Conservation (phyloP, 2,888 invertebrate species). For the Agrochola lota region DNA sequence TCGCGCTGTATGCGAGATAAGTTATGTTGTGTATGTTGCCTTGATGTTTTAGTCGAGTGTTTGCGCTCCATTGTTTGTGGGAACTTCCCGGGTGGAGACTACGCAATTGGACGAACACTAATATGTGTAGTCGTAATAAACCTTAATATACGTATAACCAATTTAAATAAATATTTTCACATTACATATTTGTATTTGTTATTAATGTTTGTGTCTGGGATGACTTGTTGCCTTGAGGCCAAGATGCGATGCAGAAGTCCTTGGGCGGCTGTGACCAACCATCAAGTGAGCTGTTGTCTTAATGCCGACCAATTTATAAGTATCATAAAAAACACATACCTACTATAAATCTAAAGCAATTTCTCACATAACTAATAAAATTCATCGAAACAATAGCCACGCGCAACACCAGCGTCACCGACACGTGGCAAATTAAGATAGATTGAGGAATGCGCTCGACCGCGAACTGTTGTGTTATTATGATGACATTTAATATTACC, state of each 20-base stretch:
- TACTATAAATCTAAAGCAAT: background rate
- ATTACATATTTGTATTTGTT: background rate
- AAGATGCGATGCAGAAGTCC: background rate
- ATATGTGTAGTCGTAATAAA: background rate
- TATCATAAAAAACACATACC: too few species aligned
- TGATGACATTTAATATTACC: background rate
- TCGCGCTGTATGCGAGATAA: conserved; percentile 23
- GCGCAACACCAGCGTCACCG: background rate
- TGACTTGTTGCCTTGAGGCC: background rate
- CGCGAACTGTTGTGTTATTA: background rate
- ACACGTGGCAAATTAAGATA: conserved; percentile 2
- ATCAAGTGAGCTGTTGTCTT: background rate
- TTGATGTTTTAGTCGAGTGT: conserved; percentile 36
- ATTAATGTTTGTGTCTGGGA: background rate
- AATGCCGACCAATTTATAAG: background rate
- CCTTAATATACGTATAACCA: background rate
- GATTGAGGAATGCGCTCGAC: conserved; percentile 7
- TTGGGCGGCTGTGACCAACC: background rate
- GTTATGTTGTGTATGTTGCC: conserved; percentile 38
- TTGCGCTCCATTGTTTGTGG: conserved; percentile 18
- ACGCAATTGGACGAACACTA: background rate
- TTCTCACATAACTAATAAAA: conserved; percentile 2
- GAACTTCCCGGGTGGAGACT: background rate
- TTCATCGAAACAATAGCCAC: background rate
- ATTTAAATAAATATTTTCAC: background rate